Evolutionary conservation across 2,113 vertebrate species (phyloP).

Genomic region (Podarcis muralis): DNA sequence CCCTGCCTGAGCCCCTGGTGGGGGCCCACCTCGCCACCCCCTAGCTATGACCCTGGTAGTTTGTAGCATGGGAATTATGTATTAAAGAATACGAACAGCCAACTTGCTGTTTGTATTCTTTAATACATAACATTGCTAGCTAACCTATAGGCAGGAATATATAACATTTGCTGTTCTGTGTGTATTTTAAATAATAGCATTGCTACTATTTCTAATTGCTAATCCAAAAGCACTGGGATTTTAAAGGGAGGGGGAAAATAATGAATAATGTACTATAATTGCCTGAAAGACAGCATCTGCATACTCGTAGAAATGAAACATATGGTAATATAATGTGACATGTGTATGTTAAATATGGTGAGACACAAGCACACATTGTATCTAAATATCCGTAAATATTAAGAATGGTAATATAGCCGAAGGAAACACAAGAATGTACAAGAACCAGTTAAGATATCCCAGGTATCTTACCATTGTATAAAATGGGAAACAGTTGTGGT

Average conservation of each 20-base stretch:
- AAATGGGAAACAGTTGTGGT: not conserved
- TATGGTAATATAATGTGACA: constrained; percentile 38
- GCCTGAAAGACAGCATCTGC: constrained; percentile 47
- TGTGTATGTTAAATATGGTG: constrained; percentile 57
- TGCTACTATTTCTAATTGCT: too few relatives aligned
- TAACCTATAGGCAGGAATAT: not conserved
- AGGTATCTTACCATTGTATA: not conserved
- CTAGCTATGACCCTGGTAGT: too few relatives aligned
- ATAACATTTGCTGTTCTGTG: too few relatives aligned
- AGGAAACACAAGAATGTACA: constrained; percentile 19
- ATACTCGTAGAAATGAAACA: constrained; percentile 53
- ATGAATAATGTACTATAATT: constrained; percentile 34
- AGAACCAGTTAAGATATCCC: too few relatives aligned
- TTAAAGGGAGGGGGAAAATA: constrained; percentile 18
- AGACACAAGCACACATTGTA: constrained; percentile 58
- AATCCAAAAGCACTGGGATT: constrained; percentile 11
- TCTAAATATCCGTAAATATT: constrained; percentile 56
- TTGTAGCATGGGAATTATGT: not conserved
- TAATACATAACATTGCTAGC: too few relatives aligned
- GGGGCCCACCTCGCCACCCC: too few relatives aligned
- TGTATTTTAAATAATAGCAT: too few relatives aligned
- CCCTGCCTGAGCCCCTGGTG: too few relatives aligned
- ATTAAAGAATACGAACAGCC: not conserved
- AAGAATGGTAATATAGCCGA: constrained; percentile 37
- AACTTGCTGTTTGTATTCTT: not conserved